Conservation (phyloP, 2,113 vertebrate species). For the Psittacara wagleri region DNA sequence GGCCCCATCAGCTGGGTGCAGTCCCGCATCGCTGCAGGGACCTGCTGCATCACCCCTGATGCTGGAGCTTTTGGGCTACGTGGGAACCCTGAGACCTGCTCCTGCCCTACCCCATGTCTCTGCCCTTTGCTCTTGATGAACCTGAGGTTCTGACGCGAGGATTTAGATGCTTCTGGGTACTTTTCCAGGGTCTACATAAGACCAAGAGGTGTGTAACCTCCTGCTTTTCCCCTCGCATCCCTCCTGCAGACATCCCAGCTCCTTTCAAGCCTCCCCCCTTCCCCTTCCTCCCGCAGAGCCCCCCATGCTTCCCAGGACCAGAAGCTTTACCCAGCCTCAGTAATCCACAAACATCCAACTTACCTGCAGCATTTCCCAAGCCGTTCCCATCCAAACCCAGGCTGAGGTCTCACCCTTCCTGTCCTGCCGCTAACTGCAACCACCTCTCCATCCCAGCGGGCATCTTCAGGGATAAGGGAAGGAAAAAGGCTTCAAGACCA, state of each 20-base stretch:
- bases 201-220: neutral
- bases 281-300: neutral
- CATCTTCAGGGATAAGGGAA: neutral
- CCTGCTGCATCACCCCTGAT: neutral
- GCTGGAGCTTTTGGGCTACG: neutral
- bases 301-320: neutral
- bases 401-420: neutral
- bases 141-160: neutral
- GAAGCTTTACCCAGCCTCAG: neutral
- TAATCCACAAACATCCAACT: neutral
- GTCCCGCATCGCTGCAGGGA: neutral
- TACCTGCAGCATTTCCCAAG: neutral
- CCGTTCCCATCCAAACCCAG: neutral
- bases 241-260: too few relatives aligned
- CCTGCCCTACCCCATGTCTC: rapidly evolving
- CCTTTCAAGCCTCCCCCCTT: neutral
- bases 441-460: neutral
- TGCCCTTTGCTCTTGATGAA: neutral
- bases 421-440: neutral
- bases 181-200: neutral
- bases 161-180: neutral
- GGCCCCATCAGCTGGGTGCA: neutral
- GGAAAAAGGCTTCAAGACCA: neutral
- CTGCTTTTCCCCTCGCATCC: neutral
- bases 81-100: rapidly evolving